Evolutionary conservation across 2,797 vertebrate genomes (phyloP), one percentile per base, ranked within the genome.

Genomic region (Tenualosa ilisha): DNA sequence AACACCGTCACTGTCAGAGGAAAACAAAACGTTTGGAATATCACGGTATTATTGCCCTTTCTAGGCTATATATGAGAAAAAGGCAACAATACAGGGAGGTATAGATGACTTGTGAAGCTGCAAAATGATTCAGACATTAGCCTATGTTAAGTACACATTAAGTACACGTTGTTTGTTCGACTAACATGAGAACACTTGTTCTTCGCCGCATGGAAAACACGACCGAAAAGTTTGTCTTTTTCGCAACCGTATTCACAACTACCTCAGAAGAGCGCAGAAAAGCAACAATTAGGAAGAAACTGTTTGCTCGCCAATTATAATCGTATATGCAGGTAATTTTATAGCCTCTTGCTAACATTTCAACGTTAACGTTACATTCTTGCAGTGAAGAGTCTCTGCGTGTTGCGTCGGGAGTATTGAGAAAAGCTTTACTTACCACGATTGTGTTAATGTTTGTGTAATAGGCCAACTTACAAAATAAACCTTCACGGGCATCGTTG

Each of bases 1-100:
- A 89, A 88, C 82, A 86, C 51, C 81, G 83, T 85, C 84, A 85
- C 53, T 81, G 75, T 7, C 72, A 79, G 37, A 17, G 7, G 15
- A 79, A 79, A 79, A 43, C 37, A 40, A 72, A 72, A 40, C 65
- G 17, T 15, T 43, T 22, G 72, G 37, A 79, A 79, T 79, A 79
- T 22, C 72, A 43, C 72, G 22, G 72, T 5, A 15, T 22, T 5
- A 5, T 22, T 79, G 17, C 40, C 12, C 17, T 72, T 72, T 72
- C 68, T 65, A 0, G 31, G 1, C 31, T 31, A 37, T 8, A 17
- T 20, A 1, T 79, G 17, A 17, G 37, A 46, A 6, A 46, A 22
- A 43, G 17, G 8, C 40, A 22, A n/a, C 37, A 43, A 43, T 1
- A 75, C 31, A 6, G 68, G 15, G 6, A 17, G 31, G 40, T 40